A percentile compares a stretch with the other conserved stretches of the same genome.
Evolutionary conservation across 53 echinoderm and acorn worm species (phyloP).

Genomic region (Zoroaster sp.): DNA sequence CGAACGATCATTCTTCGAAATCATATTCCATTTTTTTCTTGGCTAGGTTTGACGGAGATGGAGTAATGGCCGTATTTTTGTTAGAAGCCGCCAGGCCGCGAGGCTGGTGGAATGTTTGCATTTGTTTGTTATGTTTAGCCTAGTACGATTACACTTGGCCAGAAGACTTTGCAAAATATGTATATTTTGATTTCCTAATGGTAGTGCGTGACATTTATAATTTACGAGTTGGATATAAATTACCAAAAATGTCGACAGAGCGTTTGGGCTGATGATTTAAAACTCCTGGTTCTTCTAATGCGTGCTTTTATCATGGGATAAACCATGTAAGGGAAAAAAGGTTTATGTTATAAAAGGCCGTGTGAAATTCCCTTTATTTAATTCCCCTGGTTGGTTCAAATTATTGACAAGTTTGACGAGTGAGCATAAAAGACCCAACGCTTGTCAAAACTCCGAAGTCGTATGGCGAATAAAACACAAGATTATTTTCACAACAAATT

Average conservation of each 20-base stretch:
- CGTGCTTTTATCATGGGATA: neutral
- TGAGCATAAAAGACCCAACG: neutral
- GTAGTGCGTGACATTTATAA: conserved; percentile 68
- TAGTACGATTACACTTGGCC: conserved; percentile 40
- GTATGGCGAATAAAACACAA: conserved; percentile 7
- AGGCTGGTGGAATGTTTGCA: conserved; percentile 60
- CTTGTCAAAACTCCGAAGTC: conserved; percentile 9
- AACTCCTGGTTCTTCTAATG: neutral
- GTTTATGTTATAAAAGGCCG: neutral
- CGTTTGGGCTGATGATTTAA: conserved; percentile 28
- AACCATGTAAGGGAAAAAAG: neutral
- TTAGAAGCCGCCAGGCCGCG: neutral
- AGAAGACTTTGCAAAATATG: conserved; percentile 45
- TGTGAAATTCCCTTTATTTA: neutral
- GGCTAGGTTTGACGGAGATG: neutral
- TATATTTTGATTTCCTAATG: conserved; percentile 86
- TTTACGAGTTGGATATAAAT: conserved; percentile 64
- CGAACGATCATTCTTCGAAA: conserved; percentile 52
- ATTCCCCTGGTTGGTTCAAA: neutral
- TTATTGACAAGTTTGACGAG: conserved; percentile 31
- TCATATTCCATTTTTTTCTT: neutral
- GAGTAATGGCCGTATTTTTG: conserved; percentile 1
- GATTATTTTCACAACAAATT: conserved; percentile 52
- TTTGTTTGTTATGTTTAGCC: conserved; percentile 76
- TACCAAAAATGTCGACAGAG: conserved; percentile 44